Evolutionary conservation across 2,888 invertebrate species (phyloP).

Genomic region (Cristatella mucedo): DNA sequence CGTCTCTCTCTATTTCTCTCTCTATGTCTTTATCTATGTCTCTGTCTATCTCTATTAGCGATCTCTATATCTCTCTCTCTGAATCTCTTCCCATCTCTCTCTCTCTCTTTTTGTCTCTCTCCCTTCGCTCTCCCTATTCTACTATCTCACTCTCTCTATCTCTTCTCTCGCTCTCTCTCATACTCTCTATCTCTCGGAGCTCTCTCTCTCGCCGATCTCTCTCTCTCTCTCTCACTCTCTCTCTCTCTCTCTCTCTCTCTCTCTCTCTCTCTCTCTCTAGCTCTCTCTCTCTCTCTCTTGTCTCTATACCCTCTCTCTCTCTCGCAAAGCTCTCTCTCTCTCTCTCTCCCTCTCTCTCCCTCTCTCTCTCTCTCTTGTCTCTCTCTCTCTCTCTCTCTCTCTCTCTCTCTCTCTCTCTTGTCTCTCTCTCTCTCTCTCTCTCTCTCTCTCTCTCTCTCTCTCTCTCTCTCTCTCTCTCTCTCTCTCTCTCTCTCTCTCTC

Average conservation of each 20-base stretch:
- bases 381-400: conserved; percentile 4
- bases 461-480: conserved; percentile 5
- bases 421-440: conserved; percentile 4
- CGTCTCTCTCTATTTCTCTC: too few species aligned
- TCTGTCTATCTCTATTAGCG: too few species aligned
- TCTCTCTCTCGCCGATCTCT: background rate
- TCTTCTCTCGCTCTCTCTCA: too few species aligned
- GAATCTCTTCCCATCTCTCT: too few species aligned
- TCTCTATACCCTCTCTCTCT: conserved; percentile 1
- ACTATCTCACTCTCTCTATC: too few species aligned
- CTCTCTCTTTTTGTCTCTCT: too few species aligned
- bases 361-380: conserved; percentile 1
- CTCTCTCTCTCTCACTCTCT: conserved; percentile 5
- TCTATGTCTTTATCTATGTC: too few species aligned
- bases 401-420: conserved; percentile 3
- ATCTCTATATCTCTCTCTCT: too few species aligned
- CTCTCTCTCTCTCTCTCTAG: conserved; percentile 3
- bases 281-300: background rate
- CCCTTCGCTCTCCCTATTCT: too few species aligned
- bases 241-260: conserved; percentile 6
- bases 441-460: background rate
- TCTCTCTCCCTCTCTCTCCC: conserved; percentile 3
- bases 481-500: conserved; percentile 5
- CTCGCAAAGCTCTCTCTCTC: background rate
- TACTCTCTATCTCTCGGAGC: too few species aligned